phyloP scores from a whole-genome alignment of 2,888 invertebrate genomes.

The Tachystola acroxantha region DNA sequence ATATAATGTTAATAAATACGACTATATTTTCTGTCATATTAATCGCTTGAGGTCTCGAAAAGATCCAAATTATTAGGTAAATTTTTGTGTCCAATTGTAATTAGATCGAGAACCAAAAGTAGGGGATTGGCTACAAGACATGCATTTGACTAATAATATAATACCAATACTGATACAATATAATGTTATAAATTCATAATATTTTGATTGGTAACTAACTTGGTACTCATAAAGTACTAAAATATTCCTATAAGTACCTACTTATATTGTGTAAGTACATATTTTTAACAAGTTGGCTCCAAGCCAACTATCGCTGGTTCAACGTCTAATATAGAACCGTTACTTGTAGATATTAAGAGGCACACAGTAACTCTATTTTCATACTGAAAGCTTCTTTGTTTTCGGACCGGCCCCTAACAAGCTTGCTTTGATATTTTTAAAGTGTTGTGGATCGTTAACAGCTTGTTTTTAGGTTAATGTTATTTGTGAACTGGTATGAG shows the following conservation, averaged over 20 bases:
- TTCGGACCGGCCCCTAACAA: slow-evolving; percentile 17
- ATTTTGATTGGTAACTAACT: too few relatives aligned
- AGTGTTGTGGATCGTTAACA: slow-evolving; percentile 30
- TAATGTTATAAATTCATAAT: too few relatives aligned
- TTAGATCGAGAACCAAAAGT: too few relatives aligned
- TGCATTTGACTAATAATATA: too few relatives aligned
- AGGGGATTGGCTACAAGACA: too few relatives aligned
- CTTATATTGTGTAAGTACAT: background rate
- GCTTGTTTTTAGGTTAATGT: slow-evolving; percentile 19
- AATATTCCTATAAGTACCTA: background rate
- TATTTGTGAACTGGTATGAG: slow-evolving; percentile 26
- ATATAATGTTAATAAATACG: too few relatives aligned
- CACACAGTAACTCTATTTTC: slow-evolving; percentile 56
- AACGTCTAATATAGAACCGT: slow-evolving; percentile 56
- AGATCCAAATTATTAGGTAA: too few relatives aligned
- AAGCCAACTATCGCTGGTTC: slow-evolving; percentile 41
- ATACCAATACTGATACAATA: too few relatives aligned
- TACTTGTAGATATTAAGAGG: slow-evolving; percentile 42
- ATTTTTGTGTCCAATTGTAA: too few relatives aligned
- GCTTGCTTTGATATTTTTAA: slow-evolving; percentile 29
- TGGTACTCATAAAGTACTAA: background rate
- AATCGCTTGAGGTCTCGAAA: too few relatives aligned
- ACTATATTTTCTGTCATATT: too few relatives aligned
- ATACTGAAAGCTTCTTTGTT: slow-evolving; percentile 57
- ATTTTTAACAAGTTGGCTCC: slow-evolving; percentile 42